A percentile compares a stretch with the other conserved stretches of the same genome.
These are phyloP conservation scores for Entomobrya multifasciata DNA, from an alignment of 2,888 invertebrate genomes.

Conservation along the genomic window DNA sequence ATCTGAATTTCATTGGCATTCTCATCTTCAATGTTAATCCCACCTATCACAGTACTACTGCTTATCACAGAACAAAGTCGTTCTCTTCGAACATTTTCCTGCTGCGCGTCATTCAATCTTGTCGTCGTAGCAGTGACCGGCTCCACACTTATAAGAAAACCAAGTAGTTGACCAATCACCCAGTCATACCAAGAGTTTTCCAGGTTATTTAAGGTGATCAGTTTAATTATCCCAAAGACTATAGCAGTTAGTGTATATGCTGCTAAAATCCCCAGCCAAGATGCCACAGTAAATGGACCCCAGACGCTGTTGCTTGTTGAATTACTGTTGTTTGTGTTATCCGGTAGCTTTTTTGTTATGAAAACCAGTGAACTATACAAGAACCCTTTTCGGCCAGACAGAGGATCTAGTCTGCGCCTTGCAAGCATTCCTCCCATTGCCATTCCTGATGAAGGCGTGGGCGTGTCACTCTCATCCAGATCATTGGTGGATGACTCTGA, in stretches of 20 bases:
- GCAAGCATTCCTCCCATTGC: too few relatives aligned
- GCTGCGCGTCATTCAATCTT: background rate
- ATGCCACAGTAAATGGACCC: constrained; percentile 72
- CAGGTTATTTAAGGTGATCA: constrained; percentile 71
- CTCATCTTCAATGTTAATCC: constrained; percentile 21
- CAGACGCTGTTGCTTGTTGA: constrained; percentile 55
- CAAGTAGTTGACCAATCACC: constrained; percentile 71
- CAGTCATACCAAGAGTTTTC: constrained; percentile 76
- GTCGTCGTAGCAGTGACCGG: too few relatives aligned
- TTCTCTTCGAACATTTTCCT: too few relatives aligned
- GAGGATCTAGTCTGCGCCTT: background rate
- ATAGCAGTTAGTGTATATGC: constrained; percentile 70
- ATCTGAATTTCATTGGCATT: background rate
- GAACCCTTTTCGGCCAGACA: constrained; percentile 40
- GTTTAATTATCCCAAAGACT: constrained; percentile 73
- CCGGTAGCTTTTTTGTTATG: constrained; percentile 66
- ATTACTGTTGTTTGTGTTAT: too few relatives aligned
- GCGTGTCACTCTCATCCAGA: background rate
- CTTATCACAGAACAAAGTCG: too few relatives aligned
- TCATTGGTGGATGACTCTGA: background rate
- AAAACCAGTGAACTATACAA: constrained; percentile 71
- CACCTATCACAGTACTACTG: constrained; percentile 12
- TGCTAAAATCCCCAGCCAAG: constrained; percentile 74
- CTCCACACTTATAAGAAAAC: constrained; percentile 68
- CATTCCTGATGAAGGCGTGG: background rate